phyloP scores from a whole-genome alignment of 1,140 invertebrate species.

The Drosophila truncata region DNA sequence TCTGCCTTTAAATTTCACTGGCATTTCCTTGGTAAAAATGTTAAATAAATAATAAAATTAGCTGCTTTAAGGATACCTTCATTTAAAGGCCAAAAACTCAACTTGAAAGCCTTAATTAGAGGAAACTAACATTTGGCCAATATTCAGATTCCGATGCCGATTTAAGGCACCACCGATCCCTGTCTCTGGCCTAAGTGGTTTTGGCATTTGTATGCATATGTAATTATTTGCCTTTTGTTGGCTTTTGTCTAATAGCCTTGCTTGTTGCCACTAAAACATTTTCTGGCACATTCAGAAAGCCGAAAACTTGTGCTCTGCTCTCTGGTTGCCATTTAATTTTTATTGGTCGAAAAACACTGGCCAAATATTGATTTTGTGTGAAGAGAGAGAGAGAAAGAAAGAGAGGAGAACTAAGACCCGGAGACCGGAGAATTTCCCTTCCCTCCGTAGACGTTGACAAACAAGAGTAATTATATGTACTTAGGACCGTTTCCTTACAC shows the following conservation, averaged over 20 bases:
- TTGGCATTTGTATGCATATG: conserved; percentile 28
- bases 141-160: background rate
- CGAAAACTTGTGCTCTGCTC: conserved; percentile 22
- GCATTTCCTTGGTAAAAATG: background rate
- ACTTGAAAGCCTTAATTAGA: conserved; percentile 1
- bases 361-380: conserved; percentile 31
- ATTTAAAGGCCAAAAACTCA: too few relatives aligned
- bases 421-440: background rate
- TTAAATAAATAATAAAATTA: too few relatives aligned
- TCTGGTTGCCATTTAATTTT: conserved; percentile 28
- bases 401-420: background rate
- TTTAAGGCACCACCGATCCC: conserved; percentile 9
- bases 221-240: conserved; percentile 17
- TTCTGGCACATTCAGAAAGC: conserved; percentile 33
- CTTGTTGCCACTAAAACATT: conserved; percentile 20
- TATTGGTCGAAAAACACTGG: conserved; percentile 30
- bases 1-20: background rate
- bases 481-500: conserved; percentile 35
- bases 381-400: background rate
- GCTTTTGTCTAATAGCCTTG: conserved; percentile 27
- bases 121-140: conserved; percentile 1
- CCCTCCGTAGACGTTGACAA: conserved; percentile 15
- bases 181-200: conserved; percentile 21
- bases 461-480: conserved; percentile 38
- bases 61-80: too few relatives aligned